Conservation (phyloP, 2,888 invertebrate genomes). For the Euzetes globulus region DNA sequence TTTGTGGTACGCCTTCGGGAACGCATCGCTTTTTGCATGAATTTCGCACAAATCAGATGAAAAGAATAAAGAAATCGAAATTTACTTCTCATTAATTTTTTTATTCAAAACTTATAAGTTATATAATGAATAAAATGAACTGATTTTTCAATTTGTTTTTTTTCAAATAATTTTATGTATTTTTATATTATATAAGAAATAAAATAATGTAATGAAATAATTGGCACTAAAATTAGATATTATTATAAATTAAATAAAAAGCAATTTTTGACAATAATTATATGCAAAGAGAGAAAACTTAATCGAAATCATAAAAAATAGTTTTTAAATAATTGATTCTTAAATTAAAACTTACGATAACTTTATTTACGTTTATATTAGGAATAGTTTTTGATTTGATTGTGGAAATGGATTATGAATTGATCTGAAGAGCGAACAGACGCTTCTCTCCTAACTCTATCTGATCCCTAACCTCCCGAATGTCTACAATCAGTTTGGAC, state of each 20-base stretch:
- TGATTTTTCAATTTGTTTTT: background rate
- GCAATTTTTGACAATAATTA: background rate
- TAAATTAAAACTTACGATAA: background rate
- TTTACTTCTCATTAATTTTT: background rate
- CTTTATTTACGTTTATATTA: background rate
- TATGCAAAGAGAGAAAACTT: background rate
- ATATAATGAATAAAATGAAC: background rate
- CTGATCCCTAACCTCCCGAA: conserved; percentile 71
- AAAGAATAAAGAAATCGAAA: background rate
- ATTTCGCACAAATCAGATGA: background rate
- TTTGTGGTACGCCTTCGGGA: background rate
- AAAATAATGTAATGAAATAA: background rate
- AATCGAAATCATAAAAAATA: background rate
- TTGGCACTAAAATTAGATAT: conserved; percentile 4
- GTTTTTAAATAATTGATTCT: background rate
- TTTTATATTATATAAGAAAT: background rate
- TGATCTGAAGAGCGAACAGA: background rate
- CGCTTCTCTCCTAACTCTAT: conserved; percentile 48
- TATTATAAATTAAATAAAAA: background rate
- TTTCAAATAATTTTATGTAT: background rate
- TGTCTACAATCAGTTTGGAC: conserved; percentile 71
- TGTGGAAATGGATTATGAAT: background rate
- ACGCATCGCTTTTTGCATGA: background rate
- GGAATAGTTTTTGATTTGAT: conserved; percentile 1
- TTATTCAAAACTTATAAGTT: background rate